Conservation (phyloP, 2,113 vertebrate genomes). For the Malurus alboscapulatus region DNA sequence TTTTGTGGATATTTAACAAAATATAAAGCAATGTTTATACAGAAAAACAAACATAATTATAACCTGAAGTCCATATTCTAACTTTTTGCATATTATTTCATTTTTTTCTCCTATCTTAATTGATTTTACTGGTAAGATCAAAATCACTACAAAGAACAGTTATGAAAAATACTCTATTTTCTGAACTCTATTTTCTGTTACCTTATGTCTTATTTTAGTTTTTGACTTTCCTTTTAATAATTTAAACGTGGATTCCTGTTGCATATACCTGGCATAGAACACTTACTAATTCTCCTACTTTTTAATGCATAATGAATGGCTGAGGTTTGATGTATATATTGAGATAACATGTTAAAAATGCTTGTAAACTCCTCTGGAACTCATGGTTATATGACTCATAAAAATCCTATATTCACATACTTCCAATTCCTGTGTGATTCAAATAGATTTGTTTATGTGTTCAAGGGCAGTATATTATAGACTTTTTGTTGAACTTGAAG, state of each 20-base stretch:
- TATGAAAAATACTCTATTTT: neutral
- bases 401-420: neutral
- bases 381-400: neutral
- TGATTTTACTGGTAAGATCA: neutral
- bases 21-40: neutral
- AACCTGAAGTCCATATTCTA: neutral
- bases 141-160: neutral
- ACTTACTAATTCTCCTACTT: neutral
- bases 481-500: slow-evolving; percentile 79
- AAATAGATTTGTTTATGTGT: slow-evolving; percentile 28
- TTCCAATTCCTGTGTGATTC: neutral
- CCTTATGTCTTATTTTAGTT: neutral
- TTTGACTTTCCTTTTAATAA: neutral
- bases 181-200: neutral
- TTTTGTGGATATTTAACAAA: neutral
- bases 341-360: neutral
- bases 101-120: neutral
- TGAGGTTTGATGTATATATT: neutral
- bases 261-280: neutral
- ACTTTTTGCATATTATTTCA: neutral
- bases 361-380: neutral
- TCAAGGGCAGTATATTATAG: slow-evolving; percentile 47
- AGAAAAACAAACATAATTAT: neutral
- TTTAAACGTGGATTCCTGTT: neutral
- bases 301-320: neutral